phyloP scores from a whole-genome alignment of 2,797 vertebrate species.

The Acridotheres tristis region DNA sequence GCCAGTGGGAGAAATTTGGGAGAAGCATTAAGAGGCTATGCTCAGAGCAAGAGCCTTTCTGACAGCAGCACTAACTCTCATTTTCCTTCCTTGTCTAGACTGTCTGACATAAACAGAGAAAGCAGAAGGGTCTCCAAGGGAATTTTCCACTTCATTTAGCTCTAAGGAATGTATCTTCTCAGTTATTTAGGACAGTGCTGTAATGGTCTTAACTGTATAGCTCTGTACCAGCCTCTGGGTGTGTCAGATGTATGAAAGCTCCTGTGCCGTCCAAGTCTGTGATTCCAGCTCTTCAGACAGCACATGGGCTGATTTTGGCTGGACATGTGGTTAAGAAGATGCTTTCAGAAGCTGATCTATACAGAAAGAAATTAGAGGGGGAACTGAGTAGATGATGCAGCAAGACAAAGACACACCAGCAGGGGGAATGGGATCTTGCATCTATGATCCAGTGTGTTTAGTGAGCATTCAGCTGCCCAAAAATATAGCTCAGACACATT shows the following conservation, averaged over 20 bases:
- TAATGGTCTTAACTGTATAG: conserved; percentile 31
- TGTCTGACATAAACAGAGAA: conserved; percentile 22
- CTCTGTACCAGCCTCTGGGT: conserved; percentile 2
- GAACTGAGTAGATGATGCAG: background rate
- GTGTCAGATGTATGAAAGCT: conserved; percentile 19
- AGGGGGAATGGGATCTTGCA: background rate
- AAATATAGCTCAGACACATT: background rate
- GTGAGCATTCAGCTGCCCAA: background rate
- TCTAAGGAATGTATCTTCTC: conserved; percentile 27
- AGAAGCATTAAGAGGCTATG: background rate
- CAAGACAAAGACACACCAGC: background rate
- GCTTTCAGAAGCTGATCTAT: background rate
- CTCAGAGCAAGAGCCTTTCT: background rate
- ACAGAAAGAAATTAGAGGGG: background rate
- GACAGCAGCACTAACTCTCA: background rate
- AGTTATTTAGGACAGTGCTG: conserved; percentile 24
- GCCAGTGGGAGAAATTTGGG: background rate
- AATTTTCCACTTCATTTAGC: conserved; percentile 48
- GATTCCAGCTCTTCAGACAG: conserved; percentile 6
- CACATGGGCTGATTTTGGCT: background rate
- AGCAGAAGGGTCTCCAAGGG: conserved; percentile 22
- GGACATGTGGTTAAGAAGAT: background rate
- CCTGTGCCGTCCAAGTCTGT: background rate
- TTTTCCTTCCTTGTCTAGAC: conserved; percentile 35
- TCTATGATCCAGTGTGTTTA: background rate